phyloP scores from a whole-genome alignment of 1,140 invertebrate genomes.

The Oncopodura yosiiana region DNA sequence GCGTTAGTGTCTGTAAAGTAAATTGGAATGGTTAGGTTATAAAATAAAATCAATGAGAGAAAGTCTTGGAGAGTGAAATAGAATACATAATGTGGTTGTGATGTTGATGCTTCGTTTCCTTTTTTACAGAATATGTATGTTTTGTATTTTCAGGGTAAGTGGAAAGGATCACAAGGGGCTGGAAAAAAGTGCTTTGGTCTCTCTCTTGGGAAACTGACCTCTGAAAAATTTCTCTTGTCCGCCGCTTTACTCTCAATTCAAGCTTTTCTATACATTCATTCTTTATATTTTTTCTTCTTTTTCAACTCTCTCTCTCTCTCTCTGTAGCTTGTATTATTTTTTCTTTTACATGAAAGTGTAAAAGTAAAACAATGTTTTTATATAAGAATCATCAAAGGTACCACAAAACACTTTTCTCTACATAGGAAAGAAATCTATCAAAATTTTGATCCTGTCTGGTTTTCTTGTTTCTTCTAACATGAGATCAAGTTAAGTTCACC shows the following conservation, averaged over 20 bases:
- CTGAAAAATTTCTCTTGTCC: slow-evolving; percentile 21
- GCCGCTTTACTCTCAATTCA: too few relatives aligned
- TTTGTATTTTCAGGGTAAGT: background rate
- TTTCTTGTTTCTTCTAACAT: slow-evolving; percentile 1
- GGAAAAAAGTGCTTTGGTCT: slow-evolving; percentile 15
- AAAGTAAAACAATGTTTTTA: too few relatives aligned
- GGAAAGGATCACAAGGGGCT: background rate
- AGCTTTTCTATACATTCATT: slow-evolving; percentile 12
- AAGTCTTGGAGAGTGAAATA: too few relatives aligned
- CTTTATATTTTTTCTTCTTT: slow-evolving; percentile 14
- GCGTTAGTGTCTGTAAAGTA: too few relatives aligned
- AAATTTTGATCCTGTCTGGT: slow-evolving; percentile 25
- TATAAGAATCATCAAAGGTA: too few relatives aligned
- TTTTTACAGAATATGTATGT: background rate
- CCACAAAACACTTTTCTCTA: too few relatives aligned
- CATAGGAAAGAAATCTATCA: slow-evolving; percentile 34
- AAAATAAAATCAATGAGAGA: too few relatives aligned
- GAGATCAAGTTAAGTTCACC: background rate
- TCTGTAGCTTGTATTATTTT: too few relatives aligned
- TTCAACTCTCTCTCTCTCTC: slow-evolving; percentile 6
- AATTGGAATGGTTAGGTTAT: too few relatives aligned
- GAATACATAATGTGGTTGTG: too few relatives aligned
- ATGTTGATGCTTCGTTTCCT: background rate
- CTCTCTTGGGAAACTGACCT: slow-evolving; percentile 22
- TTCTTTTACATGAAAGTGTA: too few relatives aligned